A percentile compares a stretch with the other conserved stretches of the same genome.
Evolutionary conservation across 1,140 invertebrate genomes (phyloP).

Genomic region (Dreissena rostriformis): DNA sequence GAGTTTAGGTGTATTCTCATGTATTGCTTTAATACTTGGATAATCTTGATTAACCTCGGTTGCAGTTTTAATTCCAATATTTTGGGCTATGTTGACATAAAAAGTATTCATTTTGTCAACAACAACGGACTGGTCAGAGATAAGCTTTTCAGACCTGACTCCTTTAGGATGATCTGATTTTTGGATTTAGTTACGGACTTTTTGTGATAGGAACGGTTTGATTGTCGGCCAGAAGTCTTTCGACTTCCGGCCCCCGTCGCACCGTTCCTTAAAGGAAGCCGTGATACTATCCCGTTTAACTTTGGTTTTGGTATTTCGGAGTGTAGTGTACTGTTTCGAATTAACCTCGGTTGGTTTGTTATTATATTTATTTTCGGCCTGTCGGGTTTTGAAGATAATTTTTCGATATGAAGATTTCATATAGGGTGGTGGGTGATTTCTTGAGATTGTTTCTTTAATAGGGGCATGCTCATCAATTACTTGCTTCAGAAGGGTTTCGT

Average conservation of each 20-base stretch:
- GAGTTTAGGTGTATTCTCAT: too few species aligned
- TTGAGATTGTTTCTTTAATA: background rate
- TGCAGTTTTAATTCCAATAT: too few species aligned
- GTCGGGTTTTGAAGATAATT: background rate
- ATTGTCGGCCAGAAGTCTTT: background rate
- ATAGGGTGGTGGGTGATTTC: background rate
- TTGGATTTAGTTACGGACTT: too few species aligned
- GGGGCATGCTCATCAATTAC: background rate
- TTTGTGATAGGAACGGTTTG: background rate
- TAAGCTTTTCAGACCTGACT: too few species aligned
- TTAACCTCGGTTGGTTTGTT: background rate
- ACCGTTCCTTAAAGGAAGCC: background rate
- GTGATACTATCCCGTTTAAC: background rate
- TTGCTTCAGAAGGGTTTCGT: background rate
- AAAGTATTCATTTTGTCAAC: too few species aligned
- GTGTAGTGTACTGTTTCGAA: background rate
- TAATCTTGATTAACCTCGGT: too few species aligned
- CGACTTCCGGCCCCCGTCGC: background rate
- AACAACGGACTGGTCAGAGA: too few species aligned
- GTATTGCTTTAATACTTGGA: too few species aligned
- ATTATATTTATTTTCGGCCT: background rate
- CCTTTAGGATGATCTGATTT: too few species aligned
- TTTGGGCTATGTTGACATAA: too few species aligned
- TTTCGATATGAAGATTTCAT: background rate
- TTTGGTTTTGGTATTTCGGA: background rate